Conservation (phyloP, 1,140 invertebrate genomes). For the Pentalonia nigronervosa region DNA sequence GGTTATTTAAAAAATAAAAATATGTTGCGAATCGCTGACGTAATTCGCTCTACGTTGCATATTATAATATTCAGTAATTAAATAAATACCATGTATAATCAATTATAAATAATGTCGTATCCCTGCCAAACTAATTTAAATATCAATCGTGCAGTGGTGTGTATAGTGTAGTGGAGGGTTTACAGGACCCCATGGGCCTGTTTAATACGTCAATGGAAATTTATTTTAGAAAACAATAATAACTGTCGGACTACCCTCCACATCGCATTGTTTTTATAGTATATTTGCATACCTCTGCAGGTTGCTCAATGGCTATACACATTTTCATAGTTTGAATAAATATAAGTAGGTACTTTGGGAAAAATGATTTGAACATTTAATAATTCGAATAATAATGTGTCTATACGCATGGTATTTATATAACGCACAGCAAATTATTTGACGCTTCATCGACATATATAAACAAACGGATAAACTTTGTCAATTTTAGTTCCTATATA, state of each 20-base stretch:
- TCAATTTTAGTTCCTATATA: too few species aligned
- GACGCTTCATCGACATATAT: too few species aligned
- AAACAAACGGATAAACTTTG: too few species aligned
- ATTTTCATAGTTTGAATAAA: neutral
- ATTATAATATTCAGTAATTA: neutral
- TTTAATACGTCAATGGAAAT: conserved; percentile 19
- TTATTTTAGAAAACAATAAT: conserved; percentile 15
- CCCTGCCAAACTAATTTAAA: conserved; percentile 3
- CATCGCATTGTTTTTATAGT: neutral
- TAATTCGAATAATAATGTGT: neutral
- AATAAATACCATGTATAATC: neutral
- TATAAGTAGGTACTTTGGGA: neutral
- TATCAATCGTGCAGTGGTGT: neutral
- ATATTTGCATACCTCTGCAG: neutral
- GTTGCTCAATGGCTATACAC: neutral
- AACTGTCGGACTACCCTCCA: neutral
- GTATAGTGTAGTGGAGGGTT: neutral
- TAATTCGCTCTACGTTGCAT: neutral
- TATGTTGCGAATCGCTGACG: neutral
- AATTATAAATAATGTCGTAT: neutral
- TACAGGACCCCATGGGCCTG: neutral
- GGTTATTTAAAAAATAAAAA: neutral
- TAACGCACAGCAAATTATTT: too few species aligned
- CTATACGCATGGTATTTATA: too few species aligned
- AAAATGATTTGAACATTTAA: too few species aligned